Conservation (phyloP, 1,140 invertebrate species). For the Carposina sasakii region DNA sequence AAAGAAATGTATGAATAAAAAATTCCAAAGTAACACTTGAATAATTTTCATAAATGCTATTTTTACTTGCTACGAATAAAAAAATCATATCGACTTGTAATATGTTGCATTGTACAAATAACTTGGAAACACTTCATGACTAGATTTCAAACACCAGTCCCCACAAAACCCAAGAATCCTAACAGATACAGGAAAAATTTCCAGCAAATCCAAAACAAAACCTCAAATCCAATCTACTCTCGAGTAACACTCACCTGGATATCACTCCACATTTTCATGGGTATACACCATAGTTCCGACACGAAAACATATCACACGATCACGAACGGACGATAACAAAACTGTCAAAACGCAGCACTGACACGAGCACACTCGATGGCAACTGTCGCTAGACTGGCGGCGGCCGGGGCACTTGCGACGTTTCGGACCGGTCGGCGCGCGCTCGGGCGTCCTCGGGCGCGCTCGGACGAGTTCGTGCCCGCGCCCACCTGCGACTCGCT, state of each 20-base stretch:
- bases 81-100: no score
- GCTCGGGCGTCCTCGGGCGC: constrained; percentile 25
- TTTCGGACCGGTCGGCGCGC: constrained; percentile 20
- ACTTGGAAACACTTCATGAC: no score
- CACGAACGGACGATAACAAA: constrained; percentile 71
- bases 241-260: constrained; percentile 55
- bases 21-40: no score
- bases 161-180: no score
- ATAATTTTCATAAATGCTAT: no score
- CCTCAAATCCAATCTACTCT: no score
- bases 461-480: constrained; percentile 26
- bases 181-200: no score
- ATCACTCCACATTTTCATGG: constrained; percentile 72
- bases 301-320: constrained; percentile 69
- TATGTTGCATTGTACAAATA: no score
- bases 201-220: no score
- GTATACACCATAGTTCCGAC: constrained; percentile 71
- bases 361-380: constrained; percentile 43
- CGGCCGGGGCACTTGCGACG: constrained; percentile 32
- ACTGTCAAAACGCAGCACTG: constrained; percentile 68
- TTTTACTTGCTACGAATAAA: no score
- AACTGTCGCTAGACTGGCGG: constrained; percentile 56
- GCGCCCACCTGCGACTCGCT: constrained; percentile 56
- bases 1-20: no score
- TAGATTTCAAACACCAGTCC: no score